Percentiles rank a stretch among this genome's conserved stretches.
Conservation (phyloP, 2,113 vertebrate genomes). For the Bucco capensis region DNA sequence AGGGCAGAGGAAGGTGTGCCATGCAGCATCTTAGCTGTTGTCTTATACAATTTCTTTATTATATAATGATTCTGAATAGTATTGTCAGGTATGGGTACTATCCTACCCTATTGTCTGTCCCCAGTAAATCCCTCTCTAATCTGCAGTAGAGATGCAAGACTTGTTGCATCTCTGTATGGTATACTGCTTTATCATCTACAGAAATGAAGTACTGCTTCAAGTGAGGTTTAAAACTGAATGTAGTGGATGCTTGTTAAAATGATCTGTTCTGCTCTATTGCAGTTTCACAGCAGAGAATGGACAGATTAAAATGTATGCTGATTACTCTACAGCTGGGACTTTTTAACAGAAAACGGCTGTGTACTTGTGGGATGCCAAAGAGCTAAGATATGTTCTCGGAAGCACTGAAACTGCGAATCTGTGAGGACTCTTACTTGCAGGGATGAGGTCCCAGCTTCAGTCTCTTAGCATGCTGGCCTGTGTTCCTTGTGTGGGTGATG, state of each 20-base stretch:
- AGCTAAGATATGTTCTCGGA: conserved; percentile 45
- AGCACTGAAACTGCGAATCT: conserved; percentile 20
- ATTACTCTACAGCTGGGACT: conserved; percentile 55
- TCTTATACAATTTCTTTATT: too few relatives aligned
- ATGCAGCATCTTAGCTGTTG: neutral
- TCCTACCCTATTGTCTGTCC: neutral
- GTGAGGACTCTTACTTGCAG: neutral
- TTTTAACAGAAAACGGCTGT: conserved; percentile 53
- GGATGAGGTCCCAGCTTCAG: neutral
- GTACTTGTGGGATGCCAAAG: conserved; percentile 38
- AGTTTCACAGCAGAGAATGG: conserved; percentile 5
- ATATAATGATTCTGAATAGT: neutral
- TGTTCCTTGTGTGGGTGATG: neutral
- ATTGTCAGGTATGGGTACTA: neutral
- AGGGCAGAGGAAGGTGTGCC: neutral
- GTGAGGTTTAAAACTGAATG: neutral
- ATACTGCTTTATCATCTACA: neutral
- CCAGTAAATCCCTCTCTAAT: neutral
- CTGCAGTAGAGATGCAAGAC: neutral
- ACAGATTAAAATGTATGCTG: conserved; percentile 40
- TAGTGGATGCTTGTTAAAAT: neutral
- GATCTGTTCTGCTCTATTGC: neutral
- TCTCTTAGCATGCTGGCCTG: neutral
- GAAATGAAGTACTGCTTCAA: neutral
- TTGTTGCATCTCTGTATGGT: neutral